Base-by-base conservation (phyloP, 2,113 vertebrate species). In the Hemicordylus capensis region DNA sequence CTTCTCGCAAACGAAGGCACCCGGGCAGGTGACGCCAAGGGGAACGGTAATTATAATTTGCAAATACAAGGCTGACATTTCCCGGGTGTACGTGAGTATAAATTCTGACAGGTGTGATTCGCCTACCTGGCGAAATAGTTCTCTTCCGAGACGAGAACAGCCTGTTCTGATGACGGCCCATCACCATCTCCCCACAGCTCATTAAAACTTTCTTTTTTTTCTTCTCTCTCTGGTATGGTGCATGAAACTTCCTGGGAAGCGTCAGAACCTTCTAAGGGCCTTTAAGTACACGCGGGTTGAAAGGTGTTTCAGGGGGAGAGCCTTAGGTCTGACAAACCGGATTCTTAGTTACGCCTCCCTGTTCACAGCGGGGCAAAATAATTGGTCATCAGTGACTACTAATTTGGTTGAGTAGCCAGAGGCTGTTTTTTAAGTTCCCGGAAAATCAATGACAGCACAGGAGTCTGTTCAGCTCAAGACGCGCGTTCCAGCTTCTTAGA, bases 331-430 rank as follows among this genome's bases (percentile, higher is more conserved):
- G 96, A 97, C 97, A 97, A 97, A 97, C 96, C 58, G 95, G 95
- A 95, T 95, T 95, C 94, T 97, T 93, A 95, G 96, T 95, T 37
- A 81, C 95, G 85, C 92, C 94, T 94, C 85, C 89, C 94, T 92
- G 64, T 94, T 96, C 96, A 92, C 95, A 95, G 96, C 88, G 94
- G 96, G 95, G 96, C 95, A 89, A 97, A 97, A 97, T 97, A 97
- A 97, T 97, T 97, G 96, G 96, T 97, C 96, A 97, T 97, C 96
- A 97, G 97, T 97, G 97, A 96, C 95, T 97, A 95, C 96, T 97
- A 97, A 97, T 97, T 97, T 96, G 94, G 94, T 95, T 96, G 96
- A 96, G 96, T 97, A 97, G 97, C 97, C 96, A 94, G 97, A 97
- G 96, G 97, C 96, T 0, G 48, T 95, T 95, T 96, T 96, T 97